Conservation (phyloP, 2,797 vertebrate species). For the Rhyacichthys aspro region DNA sequence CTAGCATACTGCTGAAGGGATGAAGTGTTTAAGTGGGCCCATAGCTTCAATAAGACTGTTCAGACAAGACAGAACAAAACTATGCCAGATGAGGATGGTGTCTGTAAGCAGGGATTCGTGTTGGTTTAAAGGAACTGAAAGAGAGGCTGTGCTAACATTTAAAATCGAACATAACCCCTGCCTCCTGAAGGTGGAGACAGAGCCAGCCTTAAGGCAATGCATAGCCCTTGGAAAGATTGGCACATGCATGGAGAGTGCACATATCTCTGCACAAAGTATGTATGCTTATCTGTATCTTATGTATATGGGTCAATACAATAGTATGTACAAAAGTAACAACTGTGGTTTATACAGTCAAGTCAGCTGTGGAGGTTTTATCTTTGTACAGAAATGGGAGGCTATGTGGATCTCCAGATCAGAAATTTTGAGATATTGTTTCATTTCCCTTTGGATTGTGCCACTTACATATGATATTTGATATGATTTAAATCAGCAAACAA, state of each 20-base stretch:
- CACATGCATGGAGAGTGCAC: constrained; percentile 73
- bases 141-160: constrained; percentile 35
- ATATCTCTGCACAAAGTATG: constrained; percentile 47
- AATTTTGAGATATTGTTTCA: too few species aligned
- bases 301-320: constrained; percentile 6
- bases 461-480: too few species aligned
- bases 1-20: constrained; percentile 52
- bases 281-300: constrained; percentile 10
- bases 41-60: neutral
- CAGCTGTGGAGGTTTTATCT: too few species aligned
- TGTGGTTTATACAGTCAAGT: neutral
- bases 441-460: too few species aligned
- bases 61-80: constrained; percentile 11
- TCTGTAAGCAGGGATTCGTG: neutral
- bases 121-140: constrained; percentile 17
- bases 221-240: constrained; percentile 83
- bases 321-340: constrained; percentile 12
- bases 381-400: too few species aligned
- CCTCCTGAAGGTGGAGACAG: constrained; percentile 52
- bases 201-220: constrained; percentile 78
- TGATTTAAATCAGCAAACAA: too few species aligned
- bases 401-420: too few species aligned
- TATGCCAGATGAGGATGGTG: neutral
- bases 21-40: constrained; percentile 31
- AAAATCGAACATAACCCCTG: constrained; percentile 27